These are phyloP conservation scores for Drosophila pegasa DNA, from an alignment of 2,888 invertebrate species.

Conservation along the genomic window DNA sequence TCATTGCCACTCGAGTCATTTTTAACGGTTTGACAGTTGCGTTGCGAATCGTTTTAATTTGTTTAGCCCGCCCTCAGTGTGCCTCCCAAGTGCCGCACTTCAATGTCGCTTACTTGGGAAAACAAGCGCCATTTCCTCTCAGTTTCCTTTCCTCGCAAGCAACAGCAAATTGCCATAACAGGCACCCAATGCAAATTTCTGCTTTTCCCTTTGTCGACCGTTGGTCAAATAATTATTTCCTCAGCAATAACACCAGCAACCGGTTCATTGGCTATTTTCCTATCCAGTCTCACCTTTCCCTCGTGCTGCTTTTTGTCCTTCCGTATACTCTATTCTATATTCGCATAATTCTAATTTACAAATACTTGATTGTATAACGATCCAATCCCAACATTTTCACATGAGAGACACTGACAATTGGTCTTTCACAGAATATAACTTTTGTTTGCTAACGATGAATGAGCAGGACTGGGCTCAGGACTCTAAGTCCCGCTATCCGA, in stretches of 20 bases:
- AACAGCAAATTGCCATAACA: slow-evolving; percentile 34
- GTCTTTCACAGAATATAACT: neutral
- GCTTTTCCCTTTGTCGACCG: slow-evolving; percentile 45
- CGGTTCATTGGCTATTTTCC: slow-evolving; percentile 15
- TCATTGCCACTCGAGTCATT: slow-evolving; percentile 66
- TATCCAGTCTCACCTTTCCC: neutral
- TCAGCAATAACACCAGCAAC: slow-evolving; percentile 23
- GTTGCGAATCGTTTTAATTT: slow-evolving; percentile 67
- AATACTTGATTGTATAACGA: slow-evolving; percentile 6
- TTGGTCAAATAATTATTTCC: slow-evolving; percentile 70
- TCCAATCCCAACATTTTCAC: slow-evolving; percentile 14
- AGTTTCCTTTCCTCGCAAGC: slow-evolving; percentile 68
- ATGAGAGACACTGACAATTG: neutral
- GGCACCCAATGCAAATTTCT: slow-evolving; percentile 43
- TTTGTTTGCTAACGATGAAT: neutral
- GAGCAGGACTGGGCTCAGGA: slow-evolving; percentile 85
- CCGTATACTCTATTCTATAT: neutral
- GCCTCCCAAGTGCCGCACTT: slow-evolving; percentile 9
- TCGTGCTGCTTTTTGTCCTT: neutral
- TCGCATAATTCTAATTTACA: neutral
- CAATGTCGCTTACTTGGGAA: slow-evolving; percentile 10
- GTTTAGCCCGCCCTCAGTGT: slow-evolving; percentile 39
- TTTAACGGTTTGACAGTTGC: slow-evolving; percentile 63
- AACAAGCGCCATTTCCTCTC: slow-evolving; percentile 77
- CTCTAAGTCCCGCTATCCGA: slow-evolving; percentile 86